phyloP scores from a whole-genome alignment of 2,113 vertebrate genomes.

The Urocynchramus pylzowi region DNA sequence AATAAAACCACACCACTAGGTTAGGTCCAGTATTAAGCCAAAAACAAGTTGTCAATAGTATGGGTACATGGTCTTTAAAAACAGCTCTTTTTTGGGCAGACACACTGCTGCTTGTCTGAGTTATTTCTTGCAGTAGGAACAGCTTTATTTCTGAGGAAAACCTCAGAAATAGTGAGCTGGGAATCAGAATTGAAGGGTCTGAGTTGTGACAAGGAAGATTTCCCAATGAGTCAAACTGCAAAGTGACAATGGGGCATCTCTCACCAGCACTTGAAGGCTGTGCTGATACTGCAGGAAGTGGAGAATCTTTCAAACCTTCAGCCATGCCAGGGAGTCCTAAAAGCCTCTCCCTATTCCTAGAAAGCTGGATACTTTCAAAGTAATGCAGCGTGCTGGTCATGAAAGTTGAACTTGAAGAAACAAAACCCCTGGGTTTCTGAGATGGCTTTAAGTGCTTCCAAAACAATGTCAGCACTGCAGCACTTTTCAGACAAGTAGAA shows the following conservation, averaged over 20 bases:
- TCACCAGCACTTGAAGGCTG: neutral
- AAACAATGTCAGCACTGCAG: neutral
- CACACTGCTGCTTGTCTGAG: neutral
- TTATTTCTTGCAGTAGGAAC: neutral
- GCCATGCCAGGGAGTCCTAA: neutral
- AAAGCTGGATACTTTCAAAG: neutral
- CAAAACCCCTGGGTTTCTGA: neutral
- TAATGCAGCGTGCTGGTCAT: neutral
- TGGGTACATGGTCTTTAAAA: neutral
- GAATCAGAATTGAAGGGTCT: neutral
- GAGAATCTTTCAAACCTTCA: neutral
- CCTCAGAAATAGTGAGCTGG: accelerated
- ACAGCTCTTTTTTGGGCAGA: neutral
- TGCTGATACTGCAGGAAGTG: neutral
- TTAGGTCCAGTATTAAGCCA: neutral
- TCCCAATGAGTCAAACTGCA: neutral
- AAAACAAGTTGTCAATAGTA: neutral
- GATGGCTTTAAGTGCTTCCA: neutral
- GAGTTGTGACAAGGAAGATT: neutral
- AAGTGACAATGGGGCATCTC: neutral
- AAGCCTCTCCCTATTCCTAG: neutral
- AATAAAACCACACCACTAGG: neutral
- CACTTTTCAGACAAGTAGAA: neutral
- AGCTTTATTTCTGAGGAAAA: neutral
- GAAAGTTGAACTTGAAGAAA: neutral